These are phyloP conservation scores for Gymnosoma rotundatum DNA, from an alignment of 2,888 invertebrate species.

Conservation along the genomic window DNA sequence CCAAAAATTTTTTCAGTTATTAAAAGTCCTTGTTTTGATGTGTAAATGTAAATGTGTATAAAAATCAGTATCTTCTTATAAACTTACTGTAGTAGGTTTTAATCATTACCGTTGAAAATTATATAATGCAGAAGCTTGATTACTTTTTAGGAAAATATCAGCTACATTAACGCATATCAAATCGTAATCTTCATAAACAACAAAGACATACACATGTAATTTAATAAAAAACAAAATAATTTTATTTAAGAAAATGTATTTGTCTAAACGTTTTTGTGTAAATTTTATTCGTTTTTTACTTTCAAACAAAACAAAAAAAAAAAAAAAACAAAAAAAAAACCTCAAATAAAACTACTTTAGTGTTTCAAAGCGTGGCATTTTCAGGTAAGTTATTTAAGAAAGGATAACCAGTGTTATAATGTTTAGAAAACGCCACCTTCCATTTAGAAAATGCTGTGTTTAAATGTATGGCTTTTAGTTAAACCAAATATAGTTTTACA, in stretches of 20 bases:
- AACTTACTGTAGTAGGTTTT: too few relatives aligned
- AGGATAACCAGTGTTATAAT: conserved; percentile 26
- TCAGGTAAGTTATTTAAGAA: conserved; percentile 88
- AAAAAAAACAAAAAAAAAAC: conserved; percentile 57
- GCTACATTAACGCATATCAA: conserved; percentile 3
- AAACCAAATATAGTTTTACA: conserved; percentile 1
- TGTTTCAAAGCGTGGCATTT: conserved; percentile 98
- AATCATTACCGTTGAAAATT: not conserved
- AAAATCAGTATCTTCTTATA: too few relatives aligned
- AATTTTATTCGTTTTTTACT: conserved; percentile 81
- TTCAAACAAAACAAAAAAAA: conserved; percentile 64
- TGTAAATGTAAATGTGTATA: too few relatives aligned
- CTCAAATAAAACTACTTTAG: conserved; percentile 83
- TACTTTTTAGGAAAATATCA: conserved; percentile 12
- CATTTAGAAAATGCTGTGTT: conserved; percentile 56
- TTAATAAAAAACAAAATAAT: conserved; percentile 25
- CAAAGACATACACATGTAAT: conserved; percentile 57
- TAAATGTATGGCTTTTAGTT: conserved; percentile 51
- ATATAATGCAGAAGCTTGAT: not conserved
- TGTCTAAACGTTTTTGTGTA: conserved; percentile 75
- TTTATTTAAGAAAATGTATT: conserved; percentile 48
- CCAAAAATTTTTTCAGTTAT: too few relatives aligned
- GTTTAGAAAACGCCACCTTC: conserved; percentile 63
- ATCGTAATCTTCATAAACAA: conserved; percentile 23
- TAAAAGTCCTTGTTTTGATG: too few relatives aligned